phyloP scores from a whole-genome alignment of 2,113 vertebrate species.

The Xiphophorus maculatus region DNA sequence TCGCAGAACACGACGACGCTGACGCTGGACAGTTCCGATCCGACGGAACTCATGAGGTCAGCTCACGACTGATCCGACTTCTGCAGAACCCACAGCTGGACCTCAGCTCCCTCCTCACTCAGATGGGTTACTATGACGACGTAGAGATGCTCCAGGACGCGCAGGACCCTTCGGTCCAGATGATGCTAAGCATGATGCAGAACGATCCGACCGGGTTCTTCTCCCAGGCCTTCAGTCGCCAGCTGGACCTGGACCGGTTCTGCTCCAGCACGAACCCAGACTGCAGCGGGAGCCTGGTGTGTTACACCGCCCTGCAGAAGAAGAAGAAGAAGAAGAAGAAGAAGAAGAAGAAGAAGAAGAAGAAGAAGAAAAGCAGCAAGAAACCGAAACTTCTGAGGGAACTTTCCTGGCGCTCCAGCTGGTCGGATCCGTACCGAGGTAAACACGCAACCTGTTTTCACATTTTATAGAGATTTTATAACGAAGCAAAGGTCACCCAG shows the following conservation, averaged over 20 bases:
- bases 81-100: constrained; percentile 44
- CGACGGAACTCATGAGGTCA: constrained; percentile 42
- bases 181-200: neutral
- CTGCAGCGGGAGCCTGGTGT: neutral
- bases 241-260: neutral
- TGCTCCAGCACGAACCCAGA: neutral
- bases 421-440: neutral
- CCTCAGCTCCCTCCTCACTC: constrained; percentile 32
- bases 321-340: neutral
- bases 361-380: neutral
- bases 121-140: constrained; percentile 30
- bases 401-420: neutral
- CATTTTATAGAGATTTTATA: neutral
- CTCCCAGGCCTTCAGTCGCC: neutral
- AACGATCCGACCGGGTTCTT: neutral
- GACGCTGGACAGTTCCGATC: constrained; percentile 27
- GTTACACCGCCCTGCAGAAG: neutral
- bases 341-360: neutral
- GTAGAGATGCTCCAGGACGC: neutral
- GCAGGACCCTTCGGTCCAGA: neutral
- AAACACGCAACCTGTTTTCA: neutral
- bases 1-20: constrained; percentile 40
- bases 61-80: constrained; percentile 36
- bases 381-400: neutral
- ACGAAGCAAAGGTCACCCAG: too few species aligned